A percentile compares a stretch with the other conserved stretches of the same genome.
These are phyloP conservation scores for Acanthaster planci DNA, from an alignment of 35 echinoderm and acorn worm species.

Conservation along the genomic window DNA sequence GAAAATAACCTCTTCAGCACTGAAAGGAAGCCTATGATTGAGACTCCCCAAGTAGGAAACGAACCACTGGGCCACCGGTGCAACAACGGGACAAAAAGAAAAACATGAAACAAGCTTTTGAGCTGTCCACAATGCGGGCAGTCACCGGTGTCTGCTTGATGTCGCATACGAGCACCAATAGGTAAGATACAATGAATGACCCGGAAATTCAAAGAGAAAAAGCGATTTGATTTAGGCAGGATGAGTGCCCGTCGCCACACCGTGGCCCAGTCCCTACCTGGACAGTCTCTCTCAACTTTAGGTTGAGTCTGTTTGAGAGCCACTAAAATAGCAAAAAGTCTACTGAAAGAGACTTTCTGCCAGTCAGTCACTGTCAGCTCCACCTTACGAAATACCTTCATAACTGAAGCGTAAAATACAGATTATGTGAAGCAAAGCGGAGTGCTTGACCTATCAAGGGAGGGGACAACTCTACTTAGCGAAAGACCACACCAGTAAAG, in stretches of 20 bases:
- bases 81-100: not conserved
- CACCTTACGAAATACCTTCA: not conserved
- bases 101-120: not conserved
- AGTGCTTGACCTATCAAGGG: not conserved
- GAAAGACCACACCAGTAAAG: no score
- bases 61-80: not conserved
- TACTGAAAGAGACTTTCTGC: not conserved
- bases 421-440: not conserved
- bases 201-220: not conserved
- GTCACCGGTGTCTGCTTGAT: not conserved
- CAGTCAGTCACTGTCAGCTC: not conserved
- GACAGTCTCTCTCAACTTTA: not conserved
- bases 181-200: not conserved
- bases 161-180: not conserved
- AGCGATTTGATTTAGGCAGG: not conserved
- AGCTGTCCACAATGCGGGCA: not conserved
- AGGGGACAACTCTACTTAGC: no score
- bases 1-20: no score
- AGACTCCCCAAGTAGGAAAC: not conserved
- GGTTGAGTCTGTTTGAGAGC: not conserved
- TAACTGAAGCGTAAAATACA: not conserved
- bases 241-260: not conserved
- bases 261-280: not conserved
- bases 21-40: not conserved
- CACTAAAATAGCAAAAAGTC: not conserved